phyloP scores from a whole-genome alignment of 2,797 vertebrate genomes.

The Schizopygopsis malacanthus region DNA sequence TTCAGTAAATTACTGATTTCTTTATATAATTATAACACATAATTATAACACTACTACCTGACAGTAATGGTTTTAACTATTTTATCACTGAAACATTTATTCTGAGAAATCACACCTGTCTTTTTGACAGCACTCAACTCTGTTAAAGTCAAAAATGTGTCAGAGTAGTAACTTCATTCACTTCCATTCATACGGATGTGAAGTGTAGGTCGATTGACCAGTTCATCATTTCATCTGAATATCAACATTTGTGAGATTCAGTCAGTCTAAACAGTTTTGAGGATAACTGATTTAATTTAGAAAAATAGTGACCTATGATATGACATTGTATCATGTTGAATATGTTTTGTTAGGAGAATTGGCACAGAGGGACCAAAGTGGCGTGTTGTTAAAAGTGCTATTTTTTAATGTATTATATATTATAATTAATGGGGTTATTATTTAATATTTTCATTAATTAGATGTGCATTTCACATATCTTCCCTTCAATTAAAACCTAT shows the following conservation, averaged over 20 bases:
- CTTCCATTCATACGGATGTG: neutral
- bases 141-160: neutral
- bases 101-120: neutral
- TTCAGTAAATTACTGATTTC: neutral
- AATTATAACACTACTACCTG: neutral
- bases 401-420: too few species aligned
- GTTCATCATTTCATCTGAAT: too few species aligned
- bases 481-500: neutral
- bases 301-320: neutral
- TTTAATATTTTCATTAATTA: neutral
- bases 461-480: neutral
- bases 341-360: neutral
- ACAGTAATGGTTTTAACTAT: neutral
- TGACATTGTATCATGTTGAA: neutral
- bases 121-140: neutral
- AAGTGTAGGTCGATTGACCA: neutral
- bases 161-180: neutral
- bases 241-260: too few species aligned
- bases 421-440: too few species aligned
- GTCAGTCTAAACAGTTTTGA: too few species aligned
- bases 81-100: conserved; percentile 2
- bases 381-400: too few species aligned
- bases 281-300: too few species aligned
- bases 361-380: too few species aligned
- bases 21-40: neutral